Percentiles rank a stretch among this genome's conserved stretches.
These are phyloP conservation scores for Hymenopus coronatus DNA, from an alignment of 2,888 invertebrate genomes.

Conservation along the genomic window DNA sequence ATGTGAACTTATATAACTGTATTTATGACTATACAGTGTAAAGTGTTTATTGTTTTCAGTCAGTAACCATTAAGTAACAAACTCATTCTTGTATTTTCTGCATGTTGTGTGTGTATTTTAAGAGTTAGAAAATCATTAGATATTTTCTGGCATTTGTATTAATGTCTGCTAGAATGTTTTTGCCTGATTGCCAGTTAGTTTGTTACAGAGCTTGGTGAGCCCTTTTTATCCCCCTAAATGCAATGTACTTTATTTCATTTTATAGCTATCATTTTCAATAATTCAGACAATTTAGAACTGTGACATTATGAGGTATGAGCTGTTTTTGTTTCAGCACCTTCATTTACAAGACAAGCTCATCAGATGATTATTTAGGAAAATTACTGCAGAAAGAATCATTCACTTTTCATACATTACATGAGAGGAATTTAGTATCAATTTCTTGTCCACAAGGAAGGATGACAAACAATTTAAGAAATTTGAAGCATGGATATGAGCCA, in stretches of 20 bases:
- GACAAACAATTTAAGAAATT: neutral
- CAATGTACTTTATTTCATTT: too few relatives aligned
- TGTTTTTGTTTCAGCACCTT: neutral
- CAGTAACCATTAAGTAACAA: too few relatives aligned
- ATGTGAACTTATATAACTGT: too few relatives aligned
- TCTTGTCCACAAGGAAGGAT: neutral
- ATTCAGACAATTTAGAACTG: neutral
- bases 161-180: neutral
- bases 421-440: neutral
- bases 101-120: too few relatives aligned
- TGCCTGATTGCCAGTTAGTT: neutral
- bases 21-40: too few relatives aligned
- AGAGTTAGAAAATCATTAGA: too few relatives aligned
- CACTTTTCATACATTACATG: neutral
- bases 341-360: neutral
- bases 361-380: neutral
- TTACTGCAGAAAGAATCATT: neutral
- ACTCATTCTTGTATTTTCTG: too few relatives aligned
- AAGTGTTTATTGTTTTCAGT: too few relatives aligned
- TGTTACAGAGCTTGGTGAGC: neutral
- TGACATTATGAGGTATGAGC: neutral
- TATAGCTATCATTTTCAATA: too few relatives aligned
- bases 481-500: neutral
- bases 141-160: too few relatives aligned
- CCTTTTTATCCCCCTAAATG: neutral